Evolutionary conservation across 1,140 invertebrate species (phyloP).

Genomic region (Eulimnadia texana): DNA sequence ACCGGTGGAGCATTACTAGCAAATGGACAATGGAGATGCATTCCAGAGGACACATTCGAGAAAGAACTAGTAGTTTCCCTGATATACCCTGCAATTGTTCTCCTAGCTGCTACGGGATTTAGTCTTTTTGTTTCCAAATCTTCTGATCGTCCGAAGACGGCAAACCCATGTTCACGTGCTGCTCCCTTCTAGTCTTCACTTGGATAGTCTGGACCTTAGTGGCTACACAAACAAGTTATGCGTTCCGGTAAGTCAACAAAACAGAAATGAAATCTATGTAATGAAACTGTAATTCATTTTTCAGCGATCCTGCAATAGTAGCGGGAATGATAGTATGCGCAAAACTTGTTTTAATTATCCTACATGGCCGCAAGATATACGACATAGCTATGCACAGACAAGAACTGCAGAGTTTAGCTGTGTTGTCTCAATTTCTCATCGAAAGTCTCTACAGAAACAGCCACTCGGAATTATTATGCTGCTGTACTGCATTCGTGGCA

Average conservation of each 20-base stretch:
- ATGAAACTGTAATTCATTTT: too few species aligned
- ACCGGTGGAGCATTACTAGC: not conserved
- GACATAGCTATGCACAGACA: conserved; percentile 9
- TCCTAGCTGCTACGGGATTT: not conserved
- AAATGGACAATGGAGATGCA: not conserved
- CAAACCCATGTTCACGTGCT: conserved; percentile 7
- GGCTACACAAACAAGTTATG: conserved; percentile 1
- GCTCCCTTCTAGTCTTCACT: conserved; percentile 5
- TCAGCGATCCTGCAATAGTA: conserved; percentile 21
- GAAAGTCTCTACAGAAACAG: not conserved
- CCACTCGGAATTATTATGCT: not conserved
- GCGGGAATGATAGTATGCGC: conserved; percentile 22
- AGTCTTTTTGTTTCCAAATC: not conserved
- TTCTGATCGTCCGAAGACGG: not conserved
- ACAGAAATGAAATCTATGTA: too few species aligned
- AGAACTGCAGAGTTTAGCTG: conserved; percentile 6
- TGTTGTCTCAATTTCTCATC: conserved; percentile 10
- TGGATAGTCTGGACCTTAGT: conserved; percentile 7
- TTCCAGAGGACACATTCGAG: not conserved
- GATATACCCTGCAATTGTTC: not conserved
- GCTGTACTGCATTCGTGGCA: not conserved
- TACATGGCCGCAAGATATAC: conserved; percentile 21
- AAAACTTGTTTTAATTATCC: conserved; percentile 21
- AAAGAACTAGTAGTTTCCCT: not conserved
- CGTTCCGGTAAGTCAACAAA: not conserved